A percentile compares a stretch with the other conserved stretches of the same genome.
phyloP scores from a whole-genome alignment of 2,113 vertebrate species.

The Chauna torquata region DNA sequence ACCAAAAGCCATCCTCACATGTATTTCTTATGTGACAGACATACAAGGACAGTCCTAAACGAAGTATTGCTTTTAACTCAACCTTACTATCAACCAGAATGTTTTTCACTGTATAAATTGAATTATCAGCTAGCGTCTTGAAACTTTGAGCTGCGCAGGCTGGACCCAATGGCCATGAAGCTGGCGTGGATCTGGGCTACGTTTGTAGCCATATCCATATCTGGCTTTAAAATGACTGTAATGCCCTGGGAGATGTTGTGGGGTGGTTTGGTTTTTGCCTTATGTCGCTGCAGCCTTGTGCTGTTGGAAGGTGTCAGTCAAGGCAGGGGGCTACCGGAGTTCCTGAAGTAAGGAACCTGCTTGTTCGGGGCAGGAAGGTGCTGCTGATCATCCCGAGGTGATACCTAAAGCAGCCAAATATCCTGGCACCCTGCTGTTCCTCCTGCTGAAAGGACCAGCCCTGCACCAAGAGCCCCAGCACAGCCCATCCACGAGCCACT shows the following conservation, averaged over 20 bases:
- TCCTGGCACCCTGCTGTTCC: not conserved
- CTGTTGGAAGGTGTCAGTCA: accelerated
- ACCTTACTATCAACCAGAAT: not conserved
- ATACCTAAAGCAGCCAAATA: not conserved
- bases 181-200: accelerated
- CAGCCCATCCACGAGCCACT: not conserved
- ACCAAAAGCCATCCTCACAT: not conserved
- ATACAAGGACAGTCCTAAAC: not conserved
- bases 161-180: not conserved
- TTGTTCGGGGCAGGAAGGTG: not conserved
- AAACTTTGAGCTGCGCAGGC: not conserved
- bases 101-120: not conserved
- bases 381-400: not conserved
- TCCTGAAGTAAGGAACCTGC: not conserved
- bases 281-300: not conserved
- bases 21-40: not conserved
- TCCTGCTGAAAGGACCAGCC: not conserved
- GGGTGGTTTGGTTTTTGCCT: not conserved
- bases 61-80: not conserved
- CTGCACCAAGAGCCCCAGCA: not conserved
- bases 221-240: not conserved
- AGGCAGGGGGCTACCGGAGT: accelerated
- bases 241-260: not conserved
- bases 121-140: not conserved
- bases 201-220: not conserved